Evolutionary conservation across 2,113 vertebrate species (phyloP), one percentile per base, ranked within the genome.

Genomic region (Gallinago jamesoni): DNA sequence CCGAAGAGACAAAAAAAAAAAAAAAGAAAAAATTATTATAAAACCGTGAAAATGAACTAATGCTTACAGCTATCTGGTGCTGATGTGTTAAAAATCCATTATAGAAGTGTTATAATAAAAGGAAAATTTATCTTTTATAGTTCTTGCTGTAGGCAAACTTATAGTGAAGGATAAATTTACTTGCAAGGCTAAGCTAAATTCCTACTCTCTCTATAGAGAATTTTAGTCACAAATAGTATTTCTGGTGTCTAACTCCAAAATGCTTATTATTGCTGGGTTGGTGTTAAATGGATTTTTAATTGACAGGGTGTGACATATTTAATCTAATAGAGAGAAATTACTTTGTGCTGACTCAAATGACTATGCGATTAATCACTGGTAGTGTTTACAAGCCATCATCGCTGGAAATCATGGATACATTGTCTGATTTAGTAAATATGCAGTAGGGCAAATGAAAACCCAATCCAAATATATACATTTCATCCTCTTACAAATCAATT

Each of bases 251-350:
- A 1, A 0, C 84, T 94, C 84, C 74, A 94, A 94, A 95, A 84
- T 69, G 48, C 20, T 93, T 92, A 52, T 90, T 94, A 94, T 69
- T 92, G 20, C 73, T 78, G 83, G 14, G 31, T 93, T 92, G 31
- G 11, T 87, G 39, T 89, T 84, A 89, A 93, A 89, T 91, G 56
- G 86, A 68, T 89, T 94, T 96, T 93, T 94, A 95, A 84, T 84
- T 96, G 76, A 87, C 56, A 75, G 86, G 66, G 77, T 92, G 84
- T 94, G 84, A 92, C 84, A 64, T 86, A 30, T 81, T 95, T 93
- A 89, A 85, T 94, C 37, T 96, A 91, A 91, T 83, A 52, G 73
- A 94, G 45, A 85, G 77, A 96, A 94, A 95, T 94, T 82, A 77
- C 89, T 96, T 90, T 78, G 64, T 94, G 70, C 48, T 79, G 57